Conservation (phyloP, 2,113 vertebrate genomes). For the Cisticola juncidis region DNA sequence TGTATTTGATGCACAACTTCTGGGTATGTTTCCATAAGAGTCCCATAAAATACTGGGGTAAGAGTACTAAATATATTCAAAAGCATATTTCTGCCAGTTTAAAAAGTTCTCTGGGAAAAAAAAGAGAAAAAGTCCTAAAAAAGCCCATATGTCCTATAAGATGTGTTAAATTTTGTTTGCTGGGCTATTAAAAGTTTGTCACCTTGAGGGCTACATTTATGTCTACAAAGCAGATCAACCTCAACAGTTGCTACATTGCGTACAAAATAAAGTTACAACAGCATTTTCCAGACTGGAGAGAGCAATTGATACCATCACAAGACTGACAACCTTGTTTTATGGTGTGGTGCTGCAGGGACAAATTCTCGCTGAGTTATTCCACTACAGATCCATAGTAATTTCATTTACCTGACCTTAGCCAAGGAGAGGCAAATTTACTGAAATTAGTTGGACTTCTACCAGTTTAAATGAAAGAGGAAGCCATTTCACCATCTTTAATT, state of each 20-base stretch:
- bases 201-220: not conserved
- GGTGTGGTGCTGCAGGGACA: not conserved
- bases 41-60: not conserved
- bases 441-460: constrained; percentile 57
- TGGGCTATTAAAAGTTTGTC: not conserved
- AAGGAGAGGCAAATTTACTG: constrained; percentile 36
- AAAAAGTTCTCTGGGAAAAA: not conserved
- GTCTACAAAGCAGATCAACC: not conserved
- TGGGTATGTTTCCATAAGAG: rapidly evolving
- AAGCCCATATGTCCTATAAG: not conserved
- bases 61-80: not conserved
- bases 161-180: not conserved
- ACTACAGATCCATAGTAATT: constrained; percentile 8
- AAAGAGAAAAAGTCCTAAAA: not conserved
- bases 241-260: not conserved
- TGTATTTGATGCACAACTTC: not conserved
- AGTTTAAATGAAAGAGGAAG: constrained; percentile 36
- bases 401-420: constrained; percentile 44
- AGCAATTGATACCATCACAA: not conserved
- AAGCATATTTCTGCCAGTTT: not conserved
- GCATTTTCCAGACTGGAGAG: not conserved
- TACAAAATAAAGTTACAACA: not conserved
- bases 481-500: not conserved
- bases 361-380: constrained; percentile 15
- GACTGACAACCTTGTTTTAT: not conserved